Base-by-base conservation (phyloP, 2,888 invertebrate genomes). In the Dasysyrphus albostriatus region DNA sequence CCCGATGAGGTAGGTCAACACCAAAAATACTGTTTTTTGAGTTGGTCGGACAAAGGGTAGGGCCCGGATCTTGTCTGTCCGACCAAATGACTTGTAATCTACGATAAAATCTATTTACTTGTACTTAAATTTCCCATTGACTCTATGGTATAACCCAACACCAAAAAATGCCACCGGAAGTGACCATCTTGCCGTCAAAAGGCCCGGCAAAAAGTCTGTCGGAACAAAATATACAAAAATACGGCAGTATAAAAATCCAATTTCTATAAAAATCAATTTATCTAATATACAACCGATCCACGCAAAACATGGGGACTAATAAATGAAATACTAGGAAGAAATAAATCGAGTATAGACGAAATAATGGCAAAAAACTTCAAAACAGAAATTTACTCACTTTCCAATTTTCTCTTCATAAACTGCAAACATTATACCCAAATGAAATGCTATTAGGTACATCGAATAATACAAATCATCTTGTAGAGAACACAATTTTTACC, bases 261-360 rank as follows among this genome's bases (percentile, higher is more conserved):
- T 14, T 44, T 24, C 5, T 63, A 29, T n/a, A 16, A 63, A 29
- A 63, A 44, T 5, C 12, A 44, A n/a, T 63, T 44, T 7, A 44
- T 32, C 0, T 9, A 63, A n/a, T 63, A 29, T 24, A 63, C 44
- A 9, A 29, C 42, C 12, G 29, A 63, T 63, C 44, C 63, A 1
- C 12, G 63, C 1, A 63, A 44, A 63, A 63, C 61, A 29, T 63
- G 44, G 63, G 29, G 44, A n/a, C n/a, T 44, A 3, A 44, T 63
- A 10, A 63, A 63, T n/a, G 29, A 63, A 44, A 63, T 63, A 1
- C n/a, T 44, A 5, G 61, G 42, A 42, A 39, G 19, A 65, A 44
- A 47, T 4, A 65, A 47, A 47, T 10, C 32, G 3, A 44, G 9
- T 2, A 47, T 47, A 0, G 44, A 63, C 6, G 63, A 63, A 47